These are phyloP conservation scores for Schizothorax lantsangensis DNA, from an alignment of 2,797 vertebrate species.

Conservation along the genomic window DNA sequence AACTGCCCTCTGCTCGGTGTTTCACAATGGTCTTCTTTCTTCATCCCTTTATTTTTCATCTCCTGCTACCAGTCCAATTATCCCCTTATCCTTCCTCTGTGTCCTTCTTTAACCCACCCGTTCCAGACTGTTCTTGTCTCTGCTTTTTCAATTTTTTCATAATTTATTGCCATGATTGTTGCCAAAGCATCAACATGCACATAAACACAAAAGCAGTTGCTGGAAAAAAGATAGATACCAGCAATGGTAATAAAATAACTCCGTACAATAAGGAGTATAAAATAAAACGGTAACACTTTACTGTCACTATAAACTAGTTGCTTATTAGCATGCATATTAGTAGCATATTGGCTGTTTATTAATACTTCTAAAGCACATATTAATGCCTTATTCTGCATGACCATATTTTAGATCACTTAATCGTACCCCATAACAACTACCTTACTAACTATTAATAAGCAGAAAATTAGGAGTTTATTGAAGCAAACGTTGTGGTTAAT, in stretches of 20 bases:
- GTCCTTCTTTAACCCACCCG: slow-evolving; percentile 30
- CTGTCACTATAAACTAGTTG: not conserved
- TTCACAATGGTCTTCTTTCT: slow-evolving; percentile 6
- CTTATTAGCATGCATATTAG: not conserved
- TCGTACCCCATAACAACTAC: too few relatives aligned
- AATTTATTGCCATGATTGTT: slow-evolving; percentile 14
- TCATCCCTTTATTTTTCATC: slow-evolving; percentile 48
- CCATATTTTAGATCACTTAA: not conserved
- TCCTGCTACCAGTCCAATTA: slow-evolving; percentile 43
- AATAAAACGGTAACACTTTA: not conserved
- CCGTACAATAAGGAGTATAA: not conserved
- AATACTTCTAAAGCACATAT: not conserved
- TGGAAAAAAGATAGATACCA: not conserved
- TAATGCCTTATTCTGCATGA: not conserved
- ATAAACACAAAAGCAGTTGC: not conserved
- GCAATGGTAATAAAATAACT: not conserved
- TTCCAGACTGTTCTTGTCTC: slow-evolving; percentile 1
- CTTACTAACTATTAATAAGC: too few relatives aligned
- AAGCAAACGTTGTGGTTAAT: not conserved
- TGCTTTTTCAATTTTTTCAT: not conserved
- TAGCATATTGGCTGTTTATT: not conserved
- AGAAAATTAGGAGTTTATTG: too few relatives aligned
- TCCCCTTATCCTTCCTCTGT: slow-evolving; percentile 62
- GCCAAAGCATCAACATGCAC: not conserved
- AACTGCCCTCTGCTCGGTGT: not conserved